Percentiles rank a stretch among this genome's conserved stretches.
These are phyloP conservation scores for Euborellia annulipes DNA, from an alignment of 1,140 invertebrate genomes.

Conservation along the genomic window DNA sequence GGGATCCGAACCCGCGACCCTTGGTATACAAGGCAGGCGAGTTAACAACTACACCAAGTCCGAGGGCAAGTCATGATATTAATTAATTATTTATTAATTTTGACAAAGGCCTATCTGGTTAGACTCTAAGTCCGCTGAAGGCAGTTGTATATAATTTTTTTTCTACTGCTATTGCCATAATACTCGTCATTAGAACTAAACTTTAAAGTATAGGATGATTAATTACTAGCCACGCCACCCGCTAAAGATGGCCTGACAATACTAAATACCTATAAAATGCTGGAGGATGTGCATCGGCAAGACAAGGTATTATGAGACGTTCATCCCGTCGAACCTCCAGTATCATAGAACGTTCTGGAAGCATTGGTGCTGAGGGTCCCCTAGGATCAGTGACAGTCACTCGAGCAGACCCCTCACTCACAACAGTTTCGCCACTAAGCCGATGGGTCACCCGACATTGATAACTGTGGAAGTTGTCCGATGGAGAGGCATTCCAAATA, in stretches of 20 bases:
- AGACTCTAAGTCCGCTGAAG: no score
- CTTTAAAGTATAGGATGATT: no score
- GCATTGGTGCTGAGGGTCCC: neutral
- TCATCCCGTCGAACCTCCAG: slow-evolving; percentile 11
- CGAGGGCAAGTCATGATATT: no score
- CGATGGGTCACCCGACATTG: slow-evolving; percentile 27
- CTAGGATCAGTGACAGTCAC: slow-evolving; percentile 14
- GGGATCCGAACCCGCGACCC: no score
- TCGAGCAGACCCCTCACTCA: slow-evolving; percentile 17
- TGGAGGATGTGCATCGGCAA: slow-evolving; percentile 25
- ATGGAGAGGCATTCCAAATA: slow-evolving; percentile 21
- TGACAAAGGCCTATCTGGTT: no score
- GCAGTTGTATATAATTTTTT: no score
- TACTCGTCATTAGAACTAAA: no score
- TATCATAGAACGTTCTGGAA: slow-evolving; percentile 3
- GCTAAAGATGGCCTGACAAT: neutral
- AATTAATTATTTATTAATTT: no score
- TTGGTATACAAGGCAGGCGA: no score
- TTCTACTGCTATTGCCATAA: no score
- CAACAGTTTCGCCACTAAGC: slow-evolving; percentile 24
- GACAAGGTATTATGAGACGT: slow-evolving; percentile 19
- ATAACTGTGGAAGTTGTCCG: slow-evolving; percentile 23
- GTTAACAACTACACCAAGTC: no score
- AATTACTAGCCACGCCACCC: neutral
- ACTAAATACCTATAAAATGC: slow-evolving; percentile 23